Evolutionary conservation across 2,797 vertebrate genomes (phyloP), one percentile per base, ranked within the genome.

Genomic region (Ataeniobius toweri): DNA sequence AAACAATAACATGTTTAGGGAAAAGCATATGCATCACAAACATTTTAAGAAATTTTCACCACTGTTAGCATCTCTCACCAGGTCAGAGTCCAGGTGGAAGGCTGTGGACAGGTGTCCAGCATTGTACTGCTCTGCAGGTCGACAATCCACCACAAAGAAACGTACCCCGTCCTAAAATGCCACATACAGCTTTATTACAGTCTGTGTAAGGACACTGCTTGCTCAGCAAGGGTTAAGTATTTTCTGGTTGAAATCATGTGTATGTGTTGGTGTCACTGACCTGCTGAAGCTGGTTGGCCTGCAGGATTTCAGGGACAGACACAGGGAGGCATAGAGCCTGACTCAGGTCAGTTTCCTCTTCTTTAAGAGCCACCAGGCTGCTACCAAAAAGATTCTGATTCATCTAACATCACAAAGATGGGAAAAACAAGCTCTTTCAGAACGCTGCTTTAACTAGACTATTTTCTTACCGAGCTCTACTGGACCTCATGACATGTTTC

Each of bases 91-190:
- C 91, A 99, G 94, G 86, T 99, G 98, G 94, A 99, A 99, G 3
- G 98, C 98, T 13, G 98, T 99, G 79, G 98, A 97, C 81, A 99
- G 95, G 89, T 99, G 98, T 0, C 98, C 98, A 76, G 98, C 97
- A 55, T 99, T 99, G 91, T 99, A 99, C 91, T 99, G 98, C 91
- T 99, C 98, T 24, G 98, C 98, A 88, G 98, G 98, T 80, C 98
- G 96, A 87, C 98, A 99, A 86, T 99, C 98, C 89, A 99, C 98
- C 82, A 99, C 98, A 79, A 99, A 99, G 93, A 99, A 99, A 6
- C 98, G 96, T 3, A 99, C 98, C 68, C 97, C 97, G 71, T 99
- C 98, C 98, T 99, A 91, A 48, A 58, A 44, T 85, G 24, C 2
- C 53, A 82, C 46, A 65, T 14, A 0, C 4, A n/a, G 12, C 44